Conservation (phyloP, 2,888 invertebrate species). For the Sisyra terminalis region DNA sequence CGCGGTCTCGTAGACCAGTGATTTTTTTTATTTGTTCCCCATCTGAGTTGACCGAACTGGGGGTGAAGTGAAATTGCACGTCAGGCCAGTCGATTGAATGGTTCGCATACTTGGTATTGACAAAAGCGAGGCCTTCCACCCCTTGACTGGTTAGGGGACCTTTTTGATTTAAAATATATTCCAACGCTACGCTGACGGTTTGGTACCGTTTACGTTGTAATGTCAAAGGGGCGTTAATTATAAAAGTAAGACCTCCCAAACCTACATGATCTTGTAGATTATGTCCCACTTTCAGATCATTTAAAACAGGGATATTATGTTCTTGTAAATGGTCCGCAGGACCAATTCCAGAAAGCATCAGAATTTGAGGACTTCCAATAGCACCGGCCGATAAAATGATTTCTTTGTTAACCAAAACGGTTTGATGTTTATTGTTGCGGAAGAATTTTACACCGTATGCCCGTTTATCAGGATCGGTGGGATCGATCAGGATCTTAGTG, state of each 20-base stretch:
- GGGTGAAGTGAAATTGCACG: slow-evolving; percentile 73
- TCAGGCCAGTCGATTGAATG: slow-evolving; percentile 63
- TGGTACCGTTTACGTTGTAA: slow-evolving; percentile 64
- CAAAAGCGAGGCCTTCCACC: slow-evolving; percentile 73
- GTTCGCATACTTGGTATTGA: slow-evolving; percentile 77
- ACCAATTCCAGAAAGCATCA: slow-evolving; percentile 84
- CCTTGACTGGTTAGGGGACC: slow-evolving; percentile 69
- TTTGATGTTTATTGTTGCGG: slow-evolving; percentile 43
- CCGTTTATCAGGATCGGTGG: slow-evolving; percentile 34
- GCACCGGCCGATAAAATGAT: slow-evolving; percentile 78
- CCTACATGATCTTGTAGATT: slow-evolving; percentile 83
- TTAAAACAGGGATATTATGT: slow-evolving; percentile 54
- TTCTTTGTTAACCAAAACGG: slow-evolving; percentile 59
- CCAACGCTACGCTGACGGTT: slow-evolving; percentile 57
- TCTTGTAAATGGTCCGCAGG: slow-evolving; percentile 58
- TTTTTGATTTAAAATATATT: slow-evolving; percentile 63
- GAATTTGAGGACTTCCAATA: slow-evolving; percentile 71
- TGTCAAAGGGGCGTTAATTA: slow-evolving; percentile 64
- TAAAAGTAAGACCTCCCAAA: slow-evolving; percentile 67
- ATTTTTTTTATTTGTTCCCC: slow-evolving; percentile 65
- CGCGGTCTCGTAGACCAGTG: slow-evolving; percentile 56
- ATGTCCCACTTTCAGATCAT: slow-evolving; percentile 62
- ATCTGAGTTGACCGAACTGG: slow-evolving; percentile 71
- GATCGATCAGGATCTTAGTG: slow-evolving; percentile 52
- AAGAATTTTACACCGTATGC: slow-evolving; percentile 63